These are phyloP conservation scores for Ataeniobius toweri DNA, from an alignment of 2,797 vertebrate species.

Conservation along the genomic window DNA sequence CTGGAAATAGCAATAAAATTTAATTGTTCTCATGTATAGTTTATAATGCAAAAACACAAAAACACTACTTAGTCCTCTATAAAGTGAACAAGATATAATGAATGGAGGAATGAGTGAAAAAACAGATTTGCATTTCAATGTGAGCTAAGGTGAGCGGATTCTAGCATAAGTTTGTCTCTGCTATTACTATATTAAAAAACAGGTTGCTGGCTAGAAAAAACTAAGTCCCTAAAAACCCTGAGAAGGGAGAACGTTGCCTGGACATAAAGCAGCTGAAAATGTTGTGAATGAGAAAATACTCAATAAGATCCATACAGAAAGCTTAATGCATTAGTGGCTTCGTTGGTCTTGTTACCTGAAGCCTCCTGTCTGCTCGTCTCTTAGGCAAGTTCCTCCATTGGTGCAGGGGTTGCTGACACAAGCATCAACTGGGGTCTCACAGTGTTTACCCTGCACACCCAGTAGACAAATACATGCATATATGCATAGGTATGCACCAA, in stretches of 20 bases:
- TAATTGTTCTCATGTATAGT: not conserved
- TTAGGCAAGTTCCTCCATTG: slow-evolving; percentile 87
- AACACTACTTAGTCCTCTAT: not conserved
- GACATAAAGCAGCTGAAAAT: not conserved
- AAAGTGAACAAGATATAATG: not conserved
- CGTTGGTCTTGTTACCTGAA: slow-evolving; percentile 76
- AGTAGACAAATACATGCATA: slow-evolving; percentile 15
- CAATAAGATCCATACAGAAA: not conserved
- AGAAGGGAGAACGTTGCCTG: not conserved
- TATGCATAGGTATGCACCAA: not conserved
- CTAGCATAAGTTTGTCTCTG: too few species aligned
- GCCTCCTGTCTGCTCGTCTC: slow-evolving; percentile 71
- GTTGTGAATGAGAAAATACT: not conserved
- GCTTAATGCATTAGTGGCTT: not conserved
- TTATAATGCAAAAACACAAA: not conserved
- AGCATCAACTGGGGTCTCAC: slow-evolving; percentile 83
- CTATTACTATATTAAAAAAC: not conserved
- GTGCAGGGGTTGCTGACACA: slow-evolving; percentile 89
- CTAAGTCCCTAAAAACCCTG: too few species aligned
- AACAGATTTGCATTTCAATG: too few species aligned
- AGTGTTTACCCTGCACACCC: slow-evolving; percentile 85
- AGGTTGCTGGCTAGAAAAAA: not conserved
- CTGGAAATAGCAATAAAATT: not conserved
- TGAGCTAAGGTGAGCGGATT: too few species aligned
- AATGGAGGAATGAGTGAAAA: not conserved